Evolutionary conservation across 1,140 invertebrate genomes (phyloP).

Genomic region (Globodera rostochiensis): DNA sequence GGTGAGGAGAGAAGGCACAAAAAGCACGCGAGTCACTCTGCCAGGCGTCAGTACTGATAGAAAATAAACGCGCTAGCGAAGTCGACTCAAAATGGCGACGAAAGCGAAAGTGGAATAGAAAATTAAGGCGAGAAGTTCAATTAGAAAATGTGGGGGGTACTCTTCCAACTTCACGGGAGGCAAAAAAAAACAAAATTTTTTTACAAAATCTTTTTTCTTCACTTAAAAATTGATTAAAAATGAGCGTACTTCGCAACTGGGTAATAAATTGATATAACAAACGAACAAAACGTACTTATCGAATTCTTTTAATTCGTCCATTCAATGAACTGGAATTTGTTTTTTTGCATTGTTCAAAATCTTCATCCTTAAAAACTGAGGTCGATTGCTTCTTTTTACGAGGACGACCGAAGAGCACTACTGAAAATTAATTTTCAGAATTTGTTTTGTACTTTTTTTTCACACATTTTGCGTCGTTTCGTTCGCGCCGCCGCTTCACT

Average conservation of each 20-base stretch:
- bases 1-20: too few relatives aligned
- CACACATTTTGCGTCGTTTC: constrained; percentile 1
- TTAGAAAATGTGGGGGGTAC: neutral
- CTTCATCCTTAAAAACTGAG: neutral
- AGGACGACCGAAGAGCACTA: neutral
- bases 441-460: neutral
- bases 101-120: neutral
- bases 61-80: too few relatives aligned
- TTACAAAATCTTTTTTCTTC: neutral
- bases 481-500: neutral
- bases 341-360: neutral
- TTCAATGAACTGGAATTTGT: neutral
- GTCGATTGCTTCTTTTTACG: neutral
- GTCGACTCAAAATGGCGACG: neutral
- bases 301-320: constrained; percentile 1
- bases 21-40: too few relatives aligned
- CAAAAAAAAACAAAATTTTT: neutral
- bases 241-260: neutral
- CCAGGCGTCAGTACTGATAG: too few relatives aligned
- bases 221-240: neutral
- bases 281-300: neutral
- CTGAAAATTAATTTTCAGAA: neutral
- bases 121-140: neutral
- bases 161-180: neutral
- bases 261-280: neutral